Base-by-base conservation (phyloP, 1,140 invertebrate species). In the Pseudomyrmex sp. region DNA sequence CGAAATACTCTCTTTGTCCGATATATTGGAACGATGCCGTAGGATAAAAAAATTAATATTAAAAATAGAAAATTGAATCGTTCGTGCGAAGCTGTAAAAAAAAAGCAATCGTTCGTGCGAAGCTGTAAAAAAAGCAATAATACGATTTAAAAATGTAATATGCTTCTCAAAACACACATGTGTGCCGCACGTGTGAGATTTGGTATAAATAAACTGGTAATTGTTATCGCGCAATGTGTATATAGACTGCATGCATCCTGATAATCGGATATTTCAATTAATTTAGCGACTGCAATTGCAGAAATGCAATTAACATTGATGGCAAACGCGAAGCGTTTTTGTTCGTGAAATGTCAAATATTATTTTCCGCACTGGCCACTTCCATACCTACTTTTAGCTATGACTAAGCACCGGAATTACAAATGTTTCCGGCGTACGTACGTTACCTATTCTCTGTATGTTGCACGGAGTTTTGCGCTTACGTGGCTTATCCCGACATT, bases 351-450 rank as follows among this genome's bases (percentile, higher is more conserved):
- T 69, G 69, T 18, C 13, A 46, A 54, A n/a, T 69, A 69, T 59
- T 10, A 8, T 48, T 5, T 20, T 15, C 35, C 35, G 35, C 35
- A 35, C 35, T 35, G 7, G 35, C 35, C 35, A 35, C 5, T 35
- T 35, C 5, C 5, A 35, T 35, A 44, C 1, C 20, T 48, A 59
- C 44, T 79, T 79, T 79, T 48, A 69, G 48, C 13, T 13, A 46
- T 77, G 62, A 69, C 48, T 58, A 56, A 69, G n/a, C 62, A 26
- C 12, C 75, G 63, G 23, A 56, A 75, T 46, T 26, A 9, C 44
- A 20, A 75, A 46, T 77, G 15, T 70, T 79, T 79, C 76, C 44
- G 44, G 44, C 54, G 58, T 35, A n/a, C 52, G 35, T 35, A 7
- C 35, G 35, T 35, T 35, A 35, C 35, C 5, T 35, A 35, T 7